phyloP scores from a whole-genome alignment of 2,113 vertebrate genomes.

The Prochilodus magdalenae region DNA sequence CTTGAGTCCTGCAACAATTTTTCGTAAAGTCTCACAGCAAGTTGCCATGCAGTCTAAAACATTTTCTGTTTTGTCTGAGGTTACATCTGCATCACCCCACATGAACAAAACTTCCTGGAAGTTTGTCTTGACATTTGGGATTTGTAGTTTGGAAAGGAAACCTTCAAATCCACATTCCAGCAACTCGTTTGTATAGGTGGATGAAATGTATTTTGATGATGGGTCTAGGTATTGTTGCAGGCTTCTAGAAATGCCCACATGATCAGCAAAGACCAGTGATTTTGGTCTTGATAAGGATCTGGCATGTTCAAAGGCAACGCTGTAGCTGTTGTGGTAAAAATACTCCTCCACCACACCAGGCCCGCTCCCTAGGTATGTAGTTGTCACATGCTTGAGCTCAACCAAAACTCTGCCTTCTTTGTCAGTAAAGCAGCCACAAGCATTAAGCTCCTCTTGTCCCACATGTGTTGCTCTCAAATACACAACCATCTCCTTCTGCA shows the following conservation, averaged over 20 bases:
- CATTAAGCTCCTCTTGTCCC: constrained; percentile 71
- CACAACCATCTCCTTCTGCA: constrained; percentile 84
- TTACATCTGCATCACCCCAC: constrained; percentile 81
- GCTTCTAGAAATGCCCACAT: constrained; percentile 73
- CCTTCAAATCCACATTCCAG: constrained; percentile 49
- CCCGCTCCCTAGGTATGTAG: constrained; percentile 71
- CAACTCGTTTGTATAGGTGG: constrained; percentile 65
- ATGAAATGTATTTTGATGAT: constrained; percentile 70
- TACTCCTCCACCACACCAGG: constrained; percentile 75
- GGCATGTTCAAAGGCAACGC: constrained; percentile 52
- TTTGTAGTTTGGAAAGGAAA: constrained; percentile 61
- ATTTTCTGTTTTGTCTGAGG: constrained; percentile 58
- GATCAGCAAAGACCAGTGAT: constrained; percentile 82
- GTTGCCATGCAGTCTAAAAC: constrained; percentile 71
- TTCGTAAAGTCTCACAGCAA: constrained; percentile 82
- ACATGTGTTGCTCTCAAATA: constrained; percentile 77
- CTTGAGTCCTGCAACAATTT: constrained; percentile 77
- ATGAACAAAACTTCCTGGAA: constrained; percentile 83
- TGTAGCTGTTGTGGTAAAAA: constrained; percentile 81
- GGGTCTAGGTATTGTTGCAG: constrained; percentile 75
- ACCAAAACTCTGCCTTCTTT: constrained; percentile 77
- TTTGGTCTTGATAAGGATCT: constrained; percentile 55
- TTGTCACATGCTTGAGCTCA: constrained; percentile 76
- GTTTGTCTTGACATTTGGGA: constrained; percentile 61
- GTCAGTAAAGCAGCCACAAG: constrained; percentile 85